Base-by-base conservation (phyloP, 2,113 vertebrate genomes). In the Bufo gargarizans region DNA sequence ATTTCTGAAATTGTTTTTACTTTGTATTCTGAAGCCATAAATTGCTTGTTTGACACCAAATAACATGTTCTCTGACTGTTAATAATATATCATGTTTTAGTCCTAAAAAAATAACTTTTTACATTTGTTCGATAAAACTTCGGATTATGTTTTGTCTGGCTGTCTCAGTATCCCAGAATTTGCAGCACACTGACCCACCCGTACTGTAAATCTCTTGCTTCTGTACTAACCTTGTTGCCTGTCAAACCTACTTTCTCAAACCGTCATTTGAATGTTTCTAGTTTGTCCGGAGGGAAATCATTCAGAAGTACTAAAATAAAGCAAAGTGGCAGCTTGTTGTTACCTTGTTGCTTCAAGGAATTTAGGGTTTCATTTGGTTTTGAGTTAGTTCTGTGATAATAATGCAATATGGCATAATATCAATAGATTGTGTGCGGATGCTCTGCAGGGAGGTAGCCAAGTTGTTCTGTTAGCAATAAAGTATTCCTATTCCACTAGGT, bases 321-420 rank as follows among this genome's bases (percentile, higher is more conserved):
- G 81, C 87, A 89, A 89, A 89, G 87, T 77, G 87, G 87, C 87
- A 89, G 87, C 81, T 89, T 78, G 82, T 89, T 19, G 8, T 6
- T 76, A 84, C 82, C 86, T 74, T 86, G 63, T 86, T 85, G 65
- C 89, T 77, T 74, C 80, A 80, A 90, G 86, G 59, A 76, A 76
- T n/a, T 45, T 22, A 69, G 74, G 81, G 53, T 92, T 84, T 90
- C 91, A 89, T 90, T 50, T 88, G 90, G 89, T 90, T 90, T 55
- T 85, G 90, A 86, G 93, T 89, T 84, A 91, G 87, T 78, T 63
- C n/a, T 9, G 86, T 90, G 92, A 92, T 90, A 89, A 82, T 90
- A 91, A 95, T 92, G 89, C 90, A 91, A 92, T 89, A 91, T 86
- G 92, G 91, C 91, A 93, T 90, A 91, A 91, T 79, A 88, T 92